Evolutionary conservation across 2,797 vertebrate species (phyloP).

Genomic region (Darevskia mixta): DNA sequence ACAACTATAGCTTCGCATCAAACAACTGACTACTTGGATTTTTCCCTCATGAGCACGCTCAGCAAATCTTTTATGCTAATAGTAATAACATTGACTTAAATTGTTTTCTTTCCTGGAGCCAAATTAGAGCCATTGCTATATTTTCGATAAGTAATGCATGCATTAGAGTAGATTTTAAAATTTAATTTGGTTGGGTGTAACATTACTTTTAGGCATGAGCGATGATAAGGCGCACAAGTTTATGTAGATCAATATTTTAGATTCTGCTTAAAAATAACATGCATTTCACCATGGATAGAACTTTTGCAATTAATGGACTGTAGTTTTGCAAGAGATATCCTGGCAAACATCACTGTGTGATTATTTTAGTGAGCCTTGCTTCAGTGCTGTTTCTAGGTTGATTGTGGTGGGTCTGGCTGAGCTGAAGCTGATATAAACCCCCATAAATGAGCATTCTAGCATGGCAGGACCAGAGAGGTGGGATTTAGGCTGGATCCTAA

Average conservation of each 20-base stretch:
- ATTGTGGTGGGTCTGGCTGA: too few relatives aligned
- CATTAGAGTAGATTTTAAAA: background rate
- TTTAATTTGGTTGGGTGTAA: conserved; percentile 17
- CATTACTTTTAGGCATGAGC: conserved; percentile 3
- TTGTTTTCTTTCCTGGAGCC: background rate
- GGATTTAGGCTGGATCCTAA: too few relatives aligned
- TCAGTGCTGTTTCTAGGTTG: background rate
- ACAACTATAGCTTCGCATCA: background rate
- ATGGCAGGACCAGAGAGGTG: too few relatives aligned
- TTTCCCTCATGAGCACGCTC: too few relatives aligned
- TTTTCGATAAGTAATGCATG: background rate
- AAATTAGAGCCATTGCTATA: background rate
- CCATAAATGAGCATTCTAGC: too few relatives aligned
- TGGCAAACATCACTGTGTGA: background rate
- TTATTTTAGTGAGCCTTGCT: background rate
- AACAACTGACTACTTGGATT: background rate
- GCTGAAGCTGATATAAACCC: too few relatives aligned
- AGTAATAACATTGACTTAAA: background rate
- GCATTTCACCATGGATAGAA: background rate
- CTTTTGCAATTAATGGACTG: background rate
- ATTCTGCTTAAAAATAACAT: conserved; percentile 3
- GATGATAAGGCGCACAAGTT: background rate
- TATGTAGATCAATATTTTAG: conserved; percentile 10
- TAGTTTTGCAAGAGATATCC: background rate
- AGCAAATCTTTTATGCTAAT: background rate